phyloP scores from a whole-genome alignment of 2,113 vertebrate species.

The Emydocephalus ijimae region DNA sequence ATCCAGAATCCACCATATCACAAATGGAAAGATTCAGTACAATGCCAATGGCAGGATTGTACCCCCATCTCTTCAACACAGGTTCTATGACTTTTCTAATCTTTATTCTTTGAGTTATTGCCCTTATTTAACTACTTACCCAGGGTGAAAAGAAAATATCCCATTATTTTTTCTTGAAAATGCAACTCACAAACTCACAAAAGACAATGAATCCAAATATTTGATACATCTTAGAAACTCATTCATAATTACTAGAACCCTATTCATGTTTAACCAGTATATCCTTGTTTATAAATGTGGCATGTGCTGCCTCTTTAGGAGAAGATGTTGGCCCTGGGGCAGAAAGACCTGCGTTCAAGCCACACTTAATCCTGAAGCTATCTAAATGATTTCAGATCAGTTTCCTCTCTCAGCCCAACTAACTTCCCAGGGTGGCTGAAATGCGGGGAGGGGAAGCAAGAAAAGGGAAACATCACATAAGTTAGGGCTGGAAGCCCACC shows the following conservation, averaged over 20 bases:
- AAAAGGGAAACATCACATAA: background rate
- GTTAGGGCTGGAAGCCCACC: background rate
- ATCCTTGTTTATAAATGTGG: background rate
- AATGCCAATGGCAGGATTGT: too few relatives aligned
- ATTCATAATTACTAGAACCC: background rate
- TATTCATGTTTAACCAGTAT: background rate
- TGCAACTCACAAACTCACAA: background rate
- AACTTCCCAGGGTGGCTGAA: background rate
- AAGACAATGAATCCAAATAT: background rate
- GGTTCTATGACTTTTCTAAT: too few relatives aligned
- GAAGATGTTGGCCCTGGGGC: background rate
- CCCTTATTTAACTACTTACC: too few relatives aligned
- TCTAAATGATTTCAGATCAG: background rate
- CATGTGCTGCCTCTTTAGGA: background rate
- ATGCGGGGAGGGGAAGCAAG: rapidly evolving
- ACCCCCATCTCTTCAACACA: too few relatives aligned
- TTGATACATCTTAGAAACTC: background rate
- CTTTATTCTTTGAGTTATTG: too few relatives aligned
- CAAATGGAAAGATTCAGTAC: too few relatives aligned
- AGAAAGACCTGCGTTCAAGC: background rate
- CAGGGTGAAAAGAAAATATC: background rate
- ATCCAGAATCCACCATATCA: too few relatives aligned
- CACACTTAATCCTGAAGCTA: background rate
- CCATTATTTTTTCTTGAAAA: background rate
- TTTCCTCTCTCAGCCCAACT: background rate